Evolutionary conservation across 2,888 invertebrate species (phyloP).

Genomic region (Drosophila nr. perissopoda): DNA sequence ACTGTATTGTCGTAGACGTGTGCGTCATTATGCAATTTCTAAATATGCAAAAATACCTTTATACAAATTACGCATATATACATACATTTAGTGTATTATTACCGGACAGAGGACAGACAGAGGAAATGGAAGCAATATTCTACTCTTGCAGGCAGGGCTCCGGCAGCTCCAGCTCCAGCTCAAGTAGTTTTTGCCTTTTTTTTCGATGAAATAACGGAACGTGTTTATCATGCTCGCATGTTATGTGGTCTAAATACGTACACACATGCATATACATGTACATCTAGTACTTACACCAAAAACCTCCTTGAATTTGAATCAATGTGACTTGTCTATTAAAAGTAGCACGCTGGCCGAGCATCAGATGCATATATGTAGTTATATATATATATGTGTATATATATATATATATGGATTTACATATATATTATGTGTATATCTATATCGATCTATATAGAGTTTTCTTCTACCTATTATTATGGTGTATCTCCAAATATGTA

Average conservation of each 20-base stretch:
- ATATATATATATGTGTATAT: slow-evolving; percentile 24
- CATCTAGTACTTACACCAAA: slow-evolving; percentile 46
- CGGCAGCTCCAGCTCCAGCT: slow-evolving; percentile 42
- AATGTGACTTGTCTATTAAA: slow-evolving; percentile 81
- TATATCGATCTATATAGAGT: slow-evolving; percentile 51
- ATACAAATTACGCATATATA: slow-evolving; percentile 20
- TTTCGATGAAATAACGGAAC: slow-evolving; percentile 27
- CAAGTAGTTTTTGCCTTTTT: slow-evolving; percentile 62
- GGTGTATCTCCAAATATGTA: slow-evolving; percentile 44
- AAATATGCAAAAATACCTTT: slow-evolving; percentile 28
- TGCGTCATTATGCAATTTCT: slow-evolving; percentile 50
- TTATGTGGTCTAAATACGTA: slow-evolving; percentile 17
- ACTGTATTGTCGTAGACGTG: slow-evolving; percentile 61
- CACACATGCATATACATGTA: slow-evolving; percentile 29
- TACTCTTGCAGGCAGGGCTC: slow-evolving; percentile 25
- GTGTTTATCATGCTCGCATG: slow-evolving; percentile 38
- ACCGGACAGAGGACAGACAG: slow-evolving; percentile 2
- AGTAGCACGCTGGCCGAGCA: slow-evolving; percentile 71
- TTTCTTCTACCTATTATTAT: slow-evolving; percentile 65
- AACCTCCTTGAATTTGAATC: slow-evolving; percentile 81
- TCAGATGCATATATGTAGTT: slow-evolving; percentile 66
- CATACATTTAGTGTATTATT: slow-evolving; percentile 10
- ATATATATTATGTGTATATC: slow-evolving; percentile 17
- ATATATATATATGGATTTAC: slow-evolving; percentile 19
- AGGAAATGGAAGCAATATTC: slow-evolving; percentile 6